These are phyloP conservation scores for Microplitis deprimator DNA, from an alignment of 2,888 invertebrate species.

Conservation along the genomic window DNA sequence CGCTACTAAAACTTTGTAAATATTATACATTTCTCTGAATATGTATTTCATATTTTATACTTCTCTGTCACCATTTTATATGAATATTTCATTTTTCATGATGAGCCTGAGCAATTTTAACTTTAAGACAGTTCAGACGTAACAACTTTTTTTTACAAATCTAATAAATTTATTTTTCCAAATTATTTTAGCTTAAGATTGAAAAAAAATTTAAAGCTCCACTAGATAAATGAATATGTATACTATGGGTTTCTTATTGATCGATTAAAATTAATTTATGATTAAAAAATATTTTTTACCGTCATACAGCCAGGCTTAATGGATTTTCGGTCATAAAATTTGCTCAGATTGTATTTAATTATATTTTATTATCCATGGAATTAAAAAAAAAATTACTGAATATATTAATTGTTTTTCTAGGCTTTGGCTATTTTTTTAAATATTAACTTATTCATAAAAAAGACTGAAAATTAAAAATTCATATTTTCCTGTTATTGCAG, in stretches of 20 bases:
- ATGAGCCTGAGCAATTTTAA: conserved; percentile 35
- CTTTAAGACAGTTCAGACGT: conserved; percentile 12
- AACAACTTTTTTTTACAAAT: conserved; percentile 26
- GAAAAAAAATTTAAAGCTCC: conserved; percentile 24
- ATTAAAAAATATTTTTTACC: no score
- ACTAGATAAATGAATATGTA: not conserved
- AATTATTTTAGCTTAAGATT: not conserved
- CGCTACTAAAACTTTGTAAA: conserved; percentile 39
- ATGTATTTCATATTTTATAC: conserved; percentile 36
- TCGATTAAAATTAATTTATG: not conserved
- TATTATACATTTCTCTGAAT: conserved; percentile 29
- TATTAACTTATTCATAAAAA: no score
- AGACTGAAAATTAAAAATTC: no score
- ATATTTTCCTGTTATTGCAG: no score
- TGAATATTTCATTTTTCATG: conserved; percentile 41
- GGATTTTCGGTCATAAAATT: no score
- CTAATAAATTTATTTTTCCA: conserved; percentile 35
- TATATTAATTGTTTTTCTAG: no score
- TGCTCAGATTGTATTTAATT: no score
- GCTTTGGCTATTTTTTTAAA: no score
- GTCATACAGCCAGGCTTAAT: no score
- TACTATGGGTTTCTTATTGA: not conserved
- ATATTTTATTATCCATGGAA: no score
- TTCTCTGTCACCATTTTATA: conserved; percentile 27
- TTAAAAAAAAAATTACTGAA: no score